Evolutionary conservation across 2,888 invertebrate species (phyloP), one percentile per base, ranked within the genome.

Genomic region (Carpatolechia fugitivella): DNA sequence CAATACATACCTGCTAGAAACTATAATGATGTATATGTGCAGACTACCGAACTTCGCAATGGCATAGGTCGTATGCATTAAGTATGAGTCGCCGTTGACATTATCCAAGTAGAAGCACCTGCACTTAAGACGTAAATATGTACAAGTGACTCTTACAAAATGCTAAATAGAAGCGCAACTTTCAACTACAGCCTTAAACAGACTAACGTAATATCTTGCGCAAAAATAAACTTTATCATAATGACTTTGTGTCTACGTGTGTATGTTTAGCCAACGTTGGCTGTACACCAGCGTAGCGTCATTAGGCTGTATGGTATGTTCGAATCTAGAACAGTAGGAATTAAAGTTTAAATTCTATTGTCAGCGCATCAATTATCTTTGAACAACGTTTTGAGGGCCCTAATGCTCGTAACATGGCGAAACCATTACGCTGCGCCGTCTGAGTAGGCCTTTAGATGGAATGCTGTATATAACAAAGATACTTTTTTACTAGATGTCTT

Each of bases 361-460:
- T 38, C 18, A 31, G 46, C 3, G 30, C 35, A 56, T 56, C 61
- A 58, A 59, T 61, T 56, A 60, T 60, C 52, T 60, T 60, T 56
- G 55, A 59, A 54, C 55, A 51, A 55, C 52, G 52, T 41, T 56
- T 58, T 44, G 52, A 59, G 57, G 56, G 61, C 61, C 60, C 60
- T 72, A 76, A 74, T 74, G 72, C 69, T 67, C 68, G 69, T 69
- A 70, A 70, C 75, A 74, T 70, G 74, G 69, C 66, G 65, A 69
- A 66, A 67, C 74, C 73, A 76, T 77, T 73, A 77, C 61, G 64
- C 56, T 55, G 70, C 69, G 66, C 61, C 54, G 61, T 65, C 65
- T 69, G 69, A 72, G 69, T 69, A 72, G 72, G 70, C 67, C 69
- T 70, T 65, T 63, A 68, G 57, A 58, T 48, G 29, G 56, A 24